phyloP scores from a whole-genome alignment of 1,140 invertebrate species.

The Euwallacea fornicatus region DNA sequence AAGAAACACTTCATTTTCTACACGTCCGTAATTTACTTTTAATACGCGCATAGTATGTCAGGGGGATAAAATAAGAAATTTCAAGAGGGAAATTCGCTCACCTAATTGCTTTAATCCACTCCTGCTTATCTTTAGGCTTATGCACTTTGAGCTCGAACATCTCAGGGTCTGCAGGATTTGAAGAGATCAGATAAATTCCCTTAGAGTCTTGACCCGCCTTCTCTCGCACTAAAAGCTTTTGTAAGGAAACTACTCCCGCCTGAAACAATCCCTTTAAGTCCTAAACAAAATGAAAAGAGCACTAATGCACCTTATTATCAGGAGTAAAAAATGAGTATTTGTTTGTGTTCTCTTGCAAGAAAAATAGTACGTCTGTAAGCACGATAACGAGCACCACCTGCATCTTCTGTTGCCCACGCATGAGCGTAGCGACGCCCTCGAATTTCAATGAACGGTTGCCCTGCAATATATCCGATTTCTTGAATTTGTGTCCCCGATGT shows the following conservation, averaged over 20 bases:
- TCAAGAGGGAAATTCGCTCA: conserved; percentile 46
- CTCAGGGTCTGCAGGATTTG: conserved; percentile 83
- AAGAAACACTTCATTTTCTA: conserved; percentile 5
- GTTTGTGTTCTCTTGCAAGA: conserved; percentile 83
- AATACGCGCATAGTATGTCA: background rate
- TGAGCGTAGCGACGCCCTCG: conserved; percentile 80
- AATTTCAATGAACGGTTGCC: conserved; percentile 82
- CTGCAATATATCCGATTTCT: conserved; percentile 89
- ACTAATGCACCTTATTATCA: conserved; percentile 71
- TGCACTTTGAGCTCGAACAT: conserved; percentile 94
- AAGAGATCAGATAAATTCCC: conserved; percentile 87
- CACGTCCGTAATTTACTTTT: too few relatives aligned
- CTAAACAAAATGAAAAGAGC: background rate
- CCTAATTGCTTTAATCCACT: conserved; percentile 85
- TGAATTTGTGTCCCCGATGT: conserved; percentile 84
- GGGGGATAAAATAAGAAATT: background rate
- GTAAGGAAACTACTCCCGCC: conserved; percentile 88
- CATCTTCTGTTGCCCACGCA: conserved; percentile 82
- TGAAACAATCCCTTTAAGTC: conserved; percentile 51
- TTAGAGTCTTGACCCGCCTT: conserved; percentile 88
- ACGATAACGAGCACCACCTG: conserved; percentile 84
- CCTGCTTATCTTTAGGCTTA: conserved; percentile 82
- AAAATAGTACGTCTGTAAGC: conserved; percentile 88
- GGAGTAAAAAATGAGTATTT: conserved; percentile 83
- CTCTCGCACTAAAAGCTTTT: conserved; percentile 87